Percentiles rank a stretch among this genome's conserved stretches.
Evolutionary conservation across 2,888 invertebrate genomes (phyloP).

Genomic region (Lordiphosa fenestrarum): DNA sequence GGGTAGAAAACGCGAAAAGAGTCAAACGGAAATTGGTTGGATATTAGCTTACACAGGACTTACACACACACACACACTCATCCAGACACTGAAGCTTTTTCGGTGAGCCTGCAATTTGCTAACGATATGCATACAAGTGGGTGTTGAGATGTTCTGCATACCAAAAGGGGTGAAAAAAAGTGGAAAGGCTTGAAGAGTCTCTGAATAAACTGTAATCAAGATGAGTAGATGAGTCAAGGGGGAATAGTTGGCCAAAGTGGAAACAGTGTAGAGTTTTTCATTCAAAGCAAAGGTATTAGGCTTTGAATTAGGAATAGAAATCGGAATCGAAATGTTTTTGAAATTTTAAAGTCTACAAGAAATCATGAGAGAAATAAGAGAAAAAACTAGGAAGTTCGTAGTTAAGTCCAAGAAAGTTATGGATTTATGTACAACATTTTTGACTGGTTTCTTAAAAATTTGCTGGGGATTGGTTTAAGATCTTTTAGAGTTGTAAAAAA

Average conservation of each 20-base stretch:
- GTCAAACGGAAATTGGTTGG: constrained; percentile 66
- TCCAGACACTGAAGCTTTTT: constrained; percentile 28
- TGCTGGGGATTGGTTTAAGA: too few relatives aligned
- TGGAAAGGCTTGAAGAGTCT: constrained; percentile 27
- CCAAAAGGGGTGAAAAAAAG: constrained; percentile 6
- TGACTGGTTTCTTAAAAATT: too few relatives aligned
- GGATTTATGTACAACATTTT: too few relatives aligned
- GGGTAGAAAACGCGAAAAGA: constrained; percentile 13
- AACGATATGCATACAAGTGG: constrained; percentile 69
- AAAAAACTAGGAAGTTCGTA: too few relatives aligned
- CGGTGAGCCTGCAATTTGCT: constrained; percentile 69
- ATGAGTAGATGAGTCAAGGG: constrained; percentile 5
- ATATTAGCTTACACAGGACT: constrained; percentile 58
- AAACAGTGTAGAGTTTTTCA: background rate
- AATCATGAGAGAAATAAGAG: too few relatives aligned
- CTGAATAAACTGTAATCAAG: constrained; percentile 67
- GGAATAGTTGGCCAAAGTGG: background rate
- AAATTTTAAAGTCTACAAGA: too few relatives aligned
- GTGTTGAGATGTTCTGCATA: constrained; percentile 20
- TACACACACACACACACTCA: constrained; percentile 24
- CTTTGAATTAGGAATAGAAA: background rate
- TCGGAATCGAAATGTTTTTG: too few relatives aligned
- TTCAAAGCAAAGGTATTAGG: background rate
- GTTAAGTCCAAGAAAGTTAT: too few relatives aligned
- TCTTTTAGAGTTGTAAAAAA: too few relatives aligned